Evolutionary conservation across 1,140 invertebrate genomes (phyloP).

Genomic region (Saccostrea cuccullata): DNA sequence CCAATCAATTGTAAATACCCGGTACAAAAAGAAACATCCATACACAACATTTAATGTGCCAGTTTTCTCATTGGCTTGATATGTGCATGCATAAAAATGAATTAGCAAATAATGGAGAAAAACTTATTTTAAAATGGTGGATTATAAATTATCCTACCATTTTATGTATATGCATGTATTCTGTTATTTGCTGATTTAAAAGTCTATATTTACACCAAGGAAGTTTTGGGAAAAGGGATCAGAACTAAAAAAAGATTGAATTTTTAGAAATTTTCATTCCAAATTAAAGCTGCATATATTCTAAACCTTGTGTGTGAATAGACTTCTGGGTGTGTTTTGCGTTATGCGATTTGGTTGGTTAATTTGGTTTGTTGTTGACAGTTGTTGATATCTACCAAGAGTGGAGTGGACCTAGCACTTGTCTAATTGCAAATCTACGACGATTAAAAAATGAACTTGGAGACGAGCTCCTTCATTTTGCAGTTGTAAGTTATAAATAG

Average conservation of each 20-base stretch:
- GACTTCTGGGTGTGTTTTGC: conserved; percentile 23
- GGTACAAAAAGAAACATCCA: too few relatives aligned
- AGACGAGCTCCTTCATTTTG: conserved; percentile 89
- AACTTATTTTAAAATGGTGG: not conserved
- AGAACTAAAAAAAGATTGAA: too few relatives aligned
- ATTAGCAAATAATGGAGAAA: not conserved
- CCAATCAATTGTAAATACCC: too few relatives aligned
- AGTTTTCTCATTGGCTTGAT: too few relatives aligned
- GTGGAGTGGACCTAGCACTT: conserved; percentile 93
- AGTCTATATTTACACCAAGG: not conserved
- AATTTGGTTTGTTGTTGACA: conserved; percentile 73
- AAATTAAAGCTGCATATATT: too few relatives aligned
- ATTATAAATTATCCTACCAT: too few relatives aligned
- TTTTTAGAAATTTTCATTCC: too few relatives aligned
- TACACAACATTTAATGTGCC: too few relatives aligned
- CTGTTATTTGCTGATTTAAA: not conserved
- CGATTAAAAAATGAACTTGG: conserved; percentile 93
- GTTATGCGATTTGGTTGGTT: conserved; percentile 56
- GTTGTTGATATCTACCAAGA: conserved; percentile 95
- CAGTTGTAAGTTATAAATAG: conserved; percentile 83
- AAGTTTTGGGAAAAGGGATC: not conserved
- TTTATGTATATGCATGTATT: not conserved
- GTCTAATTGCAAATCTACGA: conserved; percentile 91
- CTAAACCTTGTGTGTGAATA: not conserved
- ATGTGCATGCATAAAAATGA: not conserved